These are phyloP conservation scores for Castor canadensis DNA, from an alignment of 2,113 vertebrate species.

Conservation along the genomic window DNA sequence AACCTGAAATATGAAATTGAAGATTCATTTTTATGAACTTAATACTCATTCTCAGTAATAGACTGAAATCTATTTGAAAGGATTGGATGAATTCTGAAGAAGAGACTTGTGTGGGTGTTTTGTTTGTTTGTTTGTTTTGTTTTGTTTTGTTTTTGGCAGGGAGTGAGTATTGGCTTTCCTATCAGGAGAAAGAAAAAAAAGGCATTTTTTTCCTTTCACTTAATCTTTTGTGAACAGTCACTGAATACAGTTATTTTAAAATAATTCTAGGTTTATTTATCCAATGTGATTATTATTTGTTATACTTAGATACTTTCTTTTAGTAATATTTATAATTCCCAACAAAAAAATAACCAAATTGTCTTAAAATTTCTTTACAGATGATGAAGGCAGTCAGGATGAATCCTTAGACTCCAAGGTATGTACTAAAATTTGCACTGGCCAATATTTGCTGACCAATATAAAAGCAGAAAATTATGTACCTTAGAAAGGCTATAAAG, in stretches of 20 bases:
- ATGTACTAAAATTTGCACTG: constrained; percentile 61
- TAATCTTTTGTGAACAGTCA: constrained; percentile 36
- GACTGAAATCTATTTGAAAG: not conserved
- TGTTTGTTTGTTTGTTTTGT: not conserved
- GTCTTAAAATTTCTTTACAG: constrained; percentile 77
- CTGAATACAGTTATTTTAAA: constrained; percentile 31
- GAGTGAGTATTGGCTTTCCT: not conserved
- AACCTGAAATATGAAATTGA: not conserved
- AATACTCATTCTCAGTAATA: not conserved
- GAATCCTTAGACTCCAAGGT: constrained; percentile 87
- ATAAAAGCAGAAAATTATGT: constrained; percentile 2
- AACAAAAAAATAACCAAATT: constrained; percentile 52
- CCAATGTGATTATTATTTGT: not conserved
- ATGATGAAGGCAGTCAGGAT: constrained; percentile 85
- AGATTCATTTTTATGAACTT: constrained; percentile 36
- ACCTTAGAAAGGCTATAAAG: not conserved
- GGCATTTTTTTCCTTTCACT: not conserved
- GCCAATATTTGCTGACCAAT: not conserved
- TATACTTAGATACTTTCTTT: constrained; percentile 30
- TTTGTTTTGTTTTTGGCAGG: not conserved
- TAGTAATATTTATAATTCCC: constrained; percentile 55
- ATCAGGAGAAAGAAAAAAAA: not conserved
- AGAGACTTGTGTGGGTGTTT: not conserved
- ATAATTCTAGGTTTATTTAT: constrained; percentile 24
- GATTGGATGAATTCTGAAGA: not conserved